Evolutionary conservation across 2,113 vertebrate species (phyloP), one percentile per base, ranked within the genome.

Genomic region (Oncorhynchus mykiss): DNA sequence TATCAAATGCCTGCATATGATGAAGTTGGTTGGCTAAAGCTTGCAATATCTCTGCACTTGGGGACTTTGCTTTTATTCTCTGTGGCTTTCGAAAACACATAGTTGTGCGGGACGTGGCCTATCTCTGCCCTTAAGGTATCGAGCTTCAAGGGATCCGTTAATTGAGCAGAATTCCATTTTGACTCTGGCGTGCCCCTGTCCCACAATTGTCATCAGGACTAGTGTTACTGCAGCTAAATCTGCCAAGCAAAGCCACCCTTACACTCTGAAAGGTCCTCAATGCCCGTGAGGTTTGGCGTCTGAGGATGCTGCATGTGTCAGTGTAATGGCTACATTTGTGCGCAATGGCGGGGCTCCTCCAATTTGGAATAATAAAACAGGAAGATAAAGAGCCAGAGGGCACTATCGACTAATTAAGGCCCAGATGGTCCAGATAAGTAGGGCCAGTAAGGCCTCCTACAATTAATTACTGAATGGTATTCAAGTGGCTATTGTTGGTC

Each of bases 371-470:
- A 20, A 72, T 69, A 16, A 59, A 31, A 48, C 49, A 25, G 73
- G 79, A 51, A 48, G 79, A 16, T 31, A 39, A 27, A 1, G 57
- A 79, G 79, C 82, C 82, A 77, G 80, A 85, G 79, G 84, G 73
- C 70, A 83, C 64, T 70, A 82, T 81, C 85, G 79, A 78, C 85
- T 83, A 68, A 89, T 90, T 86, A 84, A 72, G 22, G 81, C 85
- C 84, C 88, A 90, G 89, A 90, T 92, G 90, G 88, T 82, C 75
- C 72, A 80, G 51, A 18, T 16, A 54, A 14, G 16, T 16, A 54
- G 51, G 81, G 84, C 75, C 79, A 82, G 79, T 84, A 82, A 72
- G 13, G 72, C 74, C 76, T 77, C 78, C 77, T 76, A 74, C 74
- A 79, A 79, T 89, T 88, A 87, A 90, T 87, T 85, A 88, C 79